A percentile compares a stretch with the other conserved stretches of the same genome.
phyloP scores from a whole-genome alignment of 1,140 invertebrate species.

The Stegodyphus mimosarum region DNA sequence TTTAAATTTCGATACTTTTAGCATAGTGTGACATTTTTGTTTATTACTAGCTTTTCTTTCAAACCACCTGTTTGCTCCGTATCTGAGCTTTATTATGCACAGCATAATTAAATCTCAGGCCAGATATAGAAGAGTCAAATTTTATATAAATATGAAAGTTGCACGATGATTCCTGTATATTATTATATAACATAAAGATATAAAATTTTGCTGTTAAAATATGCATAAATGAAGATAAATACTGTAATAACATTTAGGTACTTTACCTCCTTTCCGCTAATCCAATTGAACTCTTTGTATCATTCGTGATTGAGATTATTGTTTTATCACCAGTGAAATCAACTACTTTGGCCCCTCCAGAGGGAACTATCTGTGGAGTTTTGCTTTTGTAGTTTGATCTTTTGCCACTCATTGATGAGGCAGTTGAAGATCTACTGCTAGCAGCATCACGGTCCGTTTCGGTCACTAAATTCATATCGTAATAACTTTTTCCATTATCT shows the following conservation, averaged over 20 bases:
- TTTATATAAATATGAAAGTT: too few relatives aligned
- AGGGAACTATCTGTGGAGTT: conserved; percentile 44
- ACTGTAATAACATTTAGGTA: neutral
- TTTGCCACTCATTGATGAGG: conserved; percentile 21
- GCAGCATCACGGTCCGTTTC: conserved; percentile 35
- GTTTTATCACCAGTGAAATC: conserved; percentile 24
- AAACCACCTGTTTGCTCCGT: too few relatives aligned
- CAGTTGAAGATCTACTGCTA: conserved; percentile 18
- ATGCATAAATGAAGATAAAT: too few relatives aligned
- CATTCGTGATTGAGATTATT: conserved; percentile 38
- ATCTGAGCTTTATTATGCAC: too few relatives aligned
- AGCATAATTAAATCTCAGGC: too few relatives aligned
- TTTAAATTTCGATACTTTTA: too few relatives aligned
- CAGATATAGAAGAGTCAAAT: too few relatives aligned
- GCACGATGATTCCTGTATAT: too few relatives aligned
- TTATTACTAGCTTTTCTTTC: too few relatives aligned
- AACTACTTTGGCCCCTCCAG: conserved; percentile 23
- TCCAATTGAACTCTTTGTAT: neutral
- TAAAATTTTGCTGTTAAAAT: too few relatives aligned
- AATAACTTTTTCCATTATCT: conserved; percentile 31
- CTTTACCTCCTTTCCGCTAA: conserved; percentile 1
- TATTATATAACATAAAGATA: too few relatives aligned
- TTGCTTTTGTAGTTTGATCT: conserved; percentile 21
- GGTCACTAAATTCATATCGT: conserved; percentile 8
- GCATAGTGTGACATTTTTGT: too few relatives aligned